Percentiles rank a stretch among this genome's conserved stretches.
These are phyloP conservation scores for Protophormia terraenovae DNA, from an alignment of 2,888 invertebrate species.

Conservation along the genomic window DNA sequence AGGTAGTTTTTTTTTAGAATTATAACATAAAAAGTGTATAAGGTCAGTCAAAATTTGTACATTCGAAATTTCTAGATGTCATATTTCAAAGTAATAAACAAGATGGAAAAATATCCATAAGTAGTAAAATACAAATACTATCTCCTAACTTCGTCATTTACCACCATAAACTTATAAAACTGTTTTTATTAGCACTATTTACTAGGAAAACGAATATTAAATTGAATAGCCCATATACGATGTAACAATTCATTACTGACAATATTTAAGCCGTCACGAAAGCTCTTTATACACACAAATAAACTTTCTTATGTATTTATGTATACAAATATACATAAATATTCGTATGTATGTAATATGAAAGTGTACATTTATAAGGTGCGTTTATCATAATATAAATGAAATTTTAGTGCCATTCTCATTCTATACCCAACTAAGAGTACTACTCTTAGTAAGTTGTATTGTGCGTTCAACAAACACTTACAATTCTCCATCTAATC, in stretches of 20 bases:
- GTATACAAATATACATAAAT: not conserved
- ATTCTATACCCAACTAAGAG: not conserved
- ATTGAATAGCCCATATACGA: conserved; percentile 20
- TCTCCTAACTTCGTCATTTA: too few relatives aligned
- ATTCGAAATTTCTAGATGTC: too few relatives aligned
- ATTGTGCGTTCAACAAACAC: not conserved
- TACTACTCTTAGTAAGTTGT: not conserved
- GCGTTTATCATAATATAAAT: conserved; percentile 40
- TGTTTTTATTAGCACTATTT: not conserved
- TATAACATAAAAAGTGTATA: too few relatives aligned
- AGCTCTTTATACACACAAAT: not conserved
- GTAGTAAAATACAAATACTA: too few relatives aligned
- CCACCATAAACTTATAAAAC: not conserved
- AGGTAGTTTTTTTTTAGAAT: too few relatives aligned
- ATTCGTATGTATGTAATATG: not conserved
- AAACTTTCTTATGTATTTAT: not conserved
- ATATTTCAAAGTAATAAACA: too few relatives aligned
- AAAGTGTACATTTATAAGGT: not conserved
- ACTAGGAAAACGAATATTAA: not conserved
- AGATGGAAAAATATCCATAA: too few relatives aligned
- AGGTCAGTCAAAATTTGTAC: too few relatives aligned
- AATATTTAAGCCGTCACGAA: conserved; percentile 40
- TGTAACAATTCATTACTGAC: conserved; percentile 18
- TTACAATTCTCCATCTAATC: conserved; percentile 11
- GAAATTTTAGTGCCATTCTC: conserved; percentile 24